Percentiles rank a stretch among this genome's conserved stretches.
phyloP scores from a whole-genome alignment of 2,797 vertebrate species.

The Diplodus puntazzo region DNA sequence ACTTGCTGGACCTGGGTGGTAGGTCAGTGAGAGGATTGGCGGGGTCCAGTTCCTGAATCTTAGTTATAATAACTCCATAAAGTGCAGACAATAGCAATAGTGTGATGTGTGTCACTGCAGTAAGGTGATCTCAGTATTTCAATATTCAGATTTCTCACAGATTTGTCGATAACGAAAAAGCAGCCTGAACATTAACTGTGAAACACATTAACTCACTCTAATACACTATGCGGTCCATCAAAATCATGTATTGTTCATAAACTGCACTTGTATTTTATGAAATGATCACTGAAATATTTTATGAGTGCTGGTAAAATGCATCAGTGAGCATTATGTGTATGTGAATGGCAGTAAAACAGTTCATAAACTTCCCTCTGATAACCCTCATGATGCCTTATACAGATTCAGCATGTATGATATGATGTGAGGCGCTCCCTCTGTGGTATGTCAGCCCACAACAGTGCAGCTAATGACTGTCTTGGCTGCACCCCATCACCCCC shows the following conservation, averaged over 20 bases:
- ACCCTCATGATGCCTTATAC: not conserved
- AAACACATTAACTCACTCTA: not conserved
- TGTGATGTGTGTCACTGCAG: not conserved
- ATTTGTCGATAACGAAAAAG: too few relatives aligned
- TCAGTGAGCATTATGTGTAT: conserved; percentile 17
- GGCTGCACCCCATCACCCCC: conserved; percentile 32
- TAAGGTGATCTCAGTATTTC: not conserved
- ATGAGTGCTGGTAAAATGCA: conserved; percentile 34
- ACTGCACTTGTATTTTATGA: not conserved
- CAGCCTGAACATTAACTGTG: not conserved
- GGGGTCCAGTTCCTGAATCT: too few relatives aligned
- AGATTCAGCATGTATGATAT: conserved; percentile 1
- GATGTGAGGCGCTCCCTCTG: conserved; percentile 42
- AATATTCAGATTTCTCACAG: not conserved
- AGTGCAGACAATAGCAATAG: not conserved
- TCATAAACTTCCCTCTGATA: conserved; percentile 37
- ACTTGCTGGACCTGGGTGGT: too few relatives aligned
- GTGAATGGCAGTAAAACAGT: conserved; percentile 30
- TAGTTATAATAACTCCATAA: too few relatives aligned
- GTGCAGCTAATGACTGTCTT: conserved; percentile 68
- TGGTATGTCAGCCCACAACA: conserved; percentile 53
- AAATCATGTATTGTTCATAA: conserved; percentile 14
- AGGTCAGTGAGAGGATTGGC: too few relatives aligned
- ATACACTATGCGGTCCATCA: not conserved
- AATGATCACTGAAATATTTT: conserved; percentile 16